These are phyloP conservation scores for Daphoenositta chrysoptera DNA, from an alignment of 2,113 vertebrate species.

Conservation along the genomic window DNA sequence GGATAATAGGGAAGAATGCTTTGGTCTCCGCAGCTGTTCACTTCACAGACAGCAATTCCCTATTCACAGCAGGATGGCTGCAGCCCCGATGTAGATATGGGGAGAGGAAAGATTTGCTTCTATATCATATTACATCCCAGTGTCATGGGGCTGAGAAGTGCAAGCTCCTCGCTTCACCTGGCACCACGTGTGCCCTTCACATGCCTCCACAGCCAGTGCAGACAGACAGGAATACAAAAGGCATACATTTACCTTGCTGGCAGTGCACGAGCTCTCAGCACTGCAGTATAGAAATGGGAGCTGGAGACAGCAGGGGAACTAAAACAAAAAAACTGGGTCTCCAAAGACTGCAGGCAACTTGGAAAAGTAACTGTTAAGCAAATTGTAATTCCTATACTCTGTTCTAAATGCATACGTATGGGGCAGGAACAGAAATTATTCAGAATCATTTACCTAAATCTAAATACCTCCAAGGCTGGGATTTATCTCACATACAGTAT, in stretches of 20 bases:
- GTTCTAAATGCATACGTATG: not conserved
- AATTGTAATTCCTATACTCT: not conserved
- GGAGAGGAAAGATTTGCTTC: not conserved
- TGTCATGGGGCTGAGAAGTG: not conserved
- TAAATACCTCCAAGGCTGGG: not conserved
- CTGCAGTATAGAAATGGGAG: not conserved
- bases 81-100: not conserved
- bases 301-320: not conserved
- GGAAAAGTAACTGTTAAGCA: not conserved
- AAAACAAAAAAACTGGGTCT: not conserved
- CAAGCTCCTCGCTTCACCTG: accelerated
- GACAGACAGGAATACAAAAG: not conserved
- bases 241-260: not conserved
- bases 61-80: not conserved
- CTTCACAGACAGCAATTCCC: not conserved
- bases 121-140: not conserved
- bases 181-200: not conserved
- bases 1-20: not conserved
- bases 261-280: accelerated
- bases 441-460: not conserved
- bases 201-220: not conserved
- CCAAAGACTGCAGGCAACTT: not conserved
- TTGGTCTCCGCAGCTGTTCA: not conserved
- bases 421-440: not conserved
- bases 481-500: not conserved